phyloP scores from a whole-genome alignment of 2,888 invertebrate genomes.

The Caenorhabditis wallacei region DNA sequence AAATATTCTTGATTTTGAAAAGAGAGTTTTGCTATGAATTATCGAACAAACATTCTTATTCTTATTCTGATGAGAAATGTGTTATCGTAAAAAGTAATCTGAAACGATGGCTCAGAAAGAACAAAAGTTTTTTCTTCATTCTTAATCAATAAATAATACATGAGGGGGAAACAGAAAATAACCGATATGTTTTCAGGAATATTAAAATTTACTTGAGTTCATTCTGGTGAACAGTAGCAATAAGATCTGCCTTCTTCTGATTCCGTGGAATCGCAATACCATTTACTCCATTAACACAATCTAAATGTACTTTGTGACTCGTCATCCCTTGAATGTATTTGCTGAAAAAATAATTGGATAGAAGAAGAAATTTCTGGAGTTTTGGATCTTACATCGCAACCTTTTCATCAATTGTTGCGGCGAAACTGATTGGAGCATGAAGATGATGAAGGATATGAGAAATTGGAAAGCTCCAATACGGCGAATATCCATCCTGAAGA shows the following conservation, averaged over 20 bases:
- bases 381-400: constrained; percentile 26
- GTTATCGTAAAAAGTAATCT: too few species aligned
- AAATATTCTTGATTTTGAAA: too few species aligned
- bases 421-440: constrained; percentile 41
- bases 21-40: too few species aligned
- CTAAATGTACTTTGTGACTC: constrained; percentile 13
- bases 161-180: too few species aligned
- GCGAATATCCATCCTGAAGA: constrained; percentile 18
- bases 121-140: too few species aligned
- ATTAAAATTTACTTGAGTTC: not conserved
- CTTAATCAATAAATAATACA: constrained; percentile 13
- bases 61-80: too few species aligned
- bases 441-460: constrained; percentile 41
- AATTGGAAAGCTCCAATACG: constrained; percentile 42
- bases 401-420: constrained; percentile 36
- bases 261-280: constrained; percentile 20
- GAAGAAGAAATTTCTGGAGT: too few species aligned
- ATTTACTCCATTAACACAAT: constrained; percentile 10
- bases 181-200: too few species aligned
- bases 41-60: too few species aligned
- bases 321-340: constrained; percentile 50
- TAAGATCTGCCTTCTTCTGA: constrained; percentile 21
- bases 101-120: too few species aligned
- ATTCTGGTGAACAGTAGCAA: constrained; percentile 12
- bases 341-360: constrained; percentile 9